These are phyloP conservation scores for Lycocorax pyrrhopterus DNA, from an alignment of 2,113 vertebrate species.

Conservation along the genomic window DNA sequence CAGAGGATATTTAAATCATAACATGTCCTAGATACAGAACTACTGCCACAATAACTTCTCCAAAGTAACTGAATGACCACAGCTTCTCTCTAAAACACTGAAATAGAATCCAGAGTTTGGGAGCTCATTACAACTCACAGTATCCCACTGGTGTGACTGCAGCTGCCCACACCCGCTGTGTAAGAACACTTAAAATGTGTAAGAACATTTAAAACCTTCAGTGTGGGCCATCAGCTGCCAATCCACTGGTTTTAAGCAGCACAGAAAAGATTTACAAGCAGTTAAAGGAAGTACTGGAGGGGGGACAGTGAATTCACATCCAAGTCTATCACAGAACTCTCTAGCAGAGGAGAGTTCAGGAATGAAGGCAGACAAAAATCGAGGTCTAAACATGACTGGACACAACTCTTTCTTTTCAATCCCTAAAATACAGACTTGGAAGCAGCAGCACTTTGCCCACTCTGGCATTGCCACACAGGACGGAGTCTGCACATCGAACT, in stretches of 20 bases:
- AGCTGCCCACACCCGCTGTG: neutral
- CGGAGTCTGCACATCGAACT: fast-evolving
- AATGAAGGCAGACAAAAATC: neutral
- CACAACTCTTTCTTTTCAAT: neutral
- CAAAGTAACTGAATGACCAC: fast-evolving
- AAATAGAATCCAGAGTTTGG: neutral
- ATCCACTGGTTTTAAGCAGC: neutral
- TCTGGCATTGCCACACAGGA: fast-evolving
- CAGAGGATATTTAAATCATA: neutral
- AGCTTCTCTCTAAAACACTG: neutral
- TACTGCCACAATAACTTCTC: neutral
- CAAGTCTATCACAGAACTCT: neutral
- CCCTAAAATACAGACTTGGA: fast-evolving
- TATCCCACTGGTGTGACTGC: no score
- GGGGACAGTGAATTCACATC: neutral
- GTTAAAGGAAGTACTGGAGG: neutral
- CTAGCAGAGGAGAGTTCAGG: fast-evolving
- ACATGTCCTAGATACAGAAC: fast-evolving
- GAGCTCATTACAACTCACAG: neutral
- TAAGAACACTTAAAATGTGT: fast-evolving
- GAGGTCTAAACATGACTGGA: neutral
- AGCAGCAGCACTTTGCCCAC: neutral
- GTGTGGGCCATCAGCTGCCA: neutral
- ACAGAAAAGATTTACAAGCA: neutral
- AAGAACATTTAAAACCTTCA: neutral